phyloP scores from a whole-genome alignment of 2,113 vertebrate species.

The Polypterus bichir region DNA sequence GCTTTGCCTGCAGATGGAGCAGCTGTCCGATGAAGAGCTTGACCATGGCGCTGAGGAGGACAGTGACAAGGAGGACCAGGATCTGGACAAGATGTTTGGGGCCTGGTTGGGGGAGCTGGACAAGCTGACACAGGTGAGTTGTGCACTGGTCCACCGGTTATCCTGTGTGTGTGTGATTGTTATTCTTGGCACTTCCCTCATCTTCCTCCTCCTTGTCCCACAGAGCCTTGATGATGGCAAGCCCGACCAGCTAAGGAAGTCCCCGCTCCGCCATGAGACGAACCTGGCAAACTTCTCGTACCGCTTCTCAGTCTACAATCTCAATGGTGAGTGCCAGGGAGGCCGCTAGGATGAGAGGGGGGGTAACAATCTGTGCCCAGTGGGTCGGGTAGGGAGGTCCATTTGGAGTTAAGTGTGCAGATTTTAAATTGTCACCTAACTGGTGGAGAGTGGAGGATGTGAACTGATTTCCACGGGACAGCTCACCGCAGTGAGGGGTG shows the following conservation, averaged over 20 bases:
- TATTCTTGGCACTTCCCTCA: no score
- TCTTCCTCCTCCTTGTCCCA: slow-evolving; percentile 6
- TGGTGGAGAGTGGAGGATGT: no score
- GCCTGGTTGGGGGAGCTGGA: slow-evolving; percentile 96
- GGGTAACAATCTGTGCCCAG: not conserved
- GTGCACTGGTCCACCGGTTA: no score
- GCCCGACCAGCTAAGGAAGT: slow-evolving; percentile 74
- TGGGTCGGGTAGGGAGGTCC: not conserved
- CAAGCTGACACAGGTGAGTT: slow-evolving; percentile 76
- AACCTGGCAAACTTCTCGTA: slow-evolving; percentile 99
- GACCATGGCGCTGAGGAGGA: slow-evolving; percentile 95
- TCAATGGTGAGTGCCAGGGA: slow-evolving; percentile 69
- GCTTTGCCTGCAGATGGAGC: slow-evolving; percentile 70
- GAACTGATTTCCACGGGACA: no score
- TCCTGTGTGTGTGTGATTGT: not conserved
- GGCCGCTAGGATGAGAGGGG: not conserved
- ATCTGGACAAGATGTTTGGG: slow-evolving; percentile 97
- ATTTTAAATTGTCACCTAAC: no score
- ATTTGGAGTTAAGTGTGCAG: no score
- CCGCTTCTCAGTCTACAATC: slow-evolving; percentile 96
- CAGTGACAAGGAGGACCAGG: slow-evolving; percentile 95
- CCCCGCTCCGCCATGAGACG: slow-evolving; percentile 86
- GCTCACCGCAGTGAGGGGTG: no score
- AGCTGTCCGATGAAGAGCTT: slow-evolving; percentile 88
- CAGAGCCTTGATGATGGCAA: slow-evolving; percentile 89